Percentiles rank a stretch among this genome's conserved stretches.
phyloP scores from a whole-genome alignment of 2,113 vertebrate genomes.

The Calyptommatus sinebrachiatus region DNA sequence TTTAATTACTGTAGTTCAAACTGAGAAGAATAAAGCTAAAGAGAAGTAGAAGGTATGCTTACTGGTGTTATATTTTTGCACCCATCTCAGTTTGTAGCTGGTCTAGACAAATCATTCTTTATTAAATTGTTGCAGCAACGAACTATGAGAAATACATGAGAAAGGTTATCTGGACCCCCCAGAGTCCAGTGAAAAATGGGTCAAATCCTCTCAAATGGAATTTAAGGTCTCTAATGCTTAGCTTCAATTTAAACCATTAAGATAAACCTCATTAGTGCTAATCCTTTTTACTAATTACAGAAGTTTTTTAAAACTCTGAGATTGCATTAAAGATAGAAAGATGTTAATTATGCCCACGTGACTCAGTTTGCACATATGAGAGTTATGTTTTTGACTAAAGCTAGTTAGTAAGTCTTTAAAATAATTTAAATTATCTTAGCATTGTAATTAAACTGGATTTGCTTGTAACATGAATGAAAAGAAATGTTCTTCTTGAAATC shows the following conservation, averaged over 20 bases:
- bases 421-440: not conserved
- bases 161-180: not conserved
- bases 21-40: not conserved
- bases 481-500: not conserved
- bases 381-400: not conserved
- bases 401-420: not conserved
- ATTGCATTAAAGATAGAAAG: conserved; percentile 19
- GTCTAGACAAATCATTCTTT: not conserved
- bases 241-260: conserved; percentile 23
- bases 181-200: conserved; percentile 20
- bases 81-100: not conserved
- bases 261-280: conserved; percentile 32
- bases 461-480: not conserved
- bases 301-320: conserved; percentile 22
- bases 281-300: conserved; percentile 26
- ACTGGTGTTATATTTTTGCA: not conserved
- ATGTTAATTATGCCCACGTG: conserved; percentile 23
- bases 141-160: not conserved
- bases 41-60: not conserved
- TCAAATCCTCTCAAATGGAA: conserved; percentile 26
- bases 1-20: not conserved
- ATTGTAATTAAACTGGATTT: not conserved
- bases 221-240: conserved; percentile 6
- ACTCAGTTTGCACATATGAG: not conserved
- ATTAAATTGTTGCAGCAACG: not conserved